Base-by-base conservation (phyloP, 1,140 invertebrate genomes). In the Arion vulgaris region DNA sequence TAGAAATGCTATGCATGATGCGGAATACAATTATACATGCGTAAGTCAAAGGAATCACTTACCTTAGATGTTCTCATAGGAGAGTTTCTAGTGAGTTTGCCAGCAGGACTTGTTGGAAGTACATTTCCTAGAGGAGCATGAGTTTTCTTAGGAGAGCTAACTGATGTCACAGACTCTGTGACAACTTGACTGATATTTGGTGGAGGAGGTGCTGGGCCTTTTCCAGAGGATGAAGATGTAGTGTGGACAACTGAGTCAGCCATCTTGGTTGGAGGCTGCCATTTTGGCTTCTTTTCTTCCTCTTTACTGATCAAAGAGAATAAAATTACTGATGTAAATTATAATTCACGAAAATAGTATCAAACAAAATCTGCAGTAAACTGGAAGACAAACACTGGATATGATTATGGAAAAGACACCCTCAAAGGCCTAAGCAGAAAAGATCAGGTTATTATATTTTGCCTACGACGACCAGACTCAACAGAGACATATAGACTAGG, bases 221-320 rank as follows among this genome's bases (percentile, higher is more conserved):
- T 66, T 39, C 77, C 71, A 71, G 79, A 72, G 39, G 36, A 51
- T 39, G 26, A 39, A 36, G 62, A 26, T 66, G 32, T 71, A 36
- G 71, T 32, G 34, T 62, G 45, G 26, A 26, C 74, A 49, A n/a
- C 23, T 26, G 57, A 0, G 23, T n/a, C 41, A 39, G 39, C 49
- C 19, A 74, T 66, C 53, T 84, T n/a, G 75, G 85, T 86, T 53
- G 88, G 89, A 11, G 89, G 89, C 78, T 87, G 85, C 89, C 89
- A 90, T 81, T 77, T 85, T 71, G 83, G 87, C 74, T 90, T 90
- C 77, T 86, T 86, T 75, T 87, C 84, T 81, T 89, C 89, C 81
- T 88, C 85, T 86, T 89, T 89, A 45, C 87, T 89, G 74, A 32
- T 57, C 32, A 49, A 57, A 17, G 0, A 57, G 26, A 34, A 75